Percentiles rank a stretch among this genome's conserved stretches.
Conservation (phyloP, 2,888 invertebrate species). For the Petrolisthes manimaculis region DNA sequence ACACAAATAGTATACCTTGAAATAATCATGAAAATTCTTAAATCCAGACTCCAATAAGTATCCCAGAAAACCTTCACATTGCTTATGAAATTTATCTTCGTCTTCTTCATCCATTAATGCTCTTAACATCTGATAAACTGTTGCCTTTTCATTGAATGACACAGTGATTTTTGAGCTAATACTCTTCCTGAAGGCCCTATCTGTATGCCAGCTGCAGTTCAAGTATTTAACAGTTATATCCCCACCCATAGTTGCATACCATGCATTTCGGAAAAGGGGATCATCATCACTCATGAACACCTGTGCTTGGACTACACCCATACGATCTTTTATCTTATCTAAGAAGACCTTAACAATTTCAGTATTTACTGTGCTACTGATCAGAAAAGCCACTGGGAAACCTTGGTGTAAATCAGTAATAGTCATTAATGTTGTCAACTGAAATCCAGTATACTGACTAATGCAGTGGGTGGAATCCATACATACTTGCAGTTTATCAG, state of each 20-base stretch:
- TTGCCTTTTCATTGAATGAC: background rate
- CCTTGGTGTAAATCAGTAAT: slow-evolving; percentile 6
- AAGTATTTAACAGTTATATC: background rate
- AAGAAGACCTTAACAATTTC: slow-evolving; percentile 14
- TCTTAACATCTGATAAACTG: slow-evolving; percentile 10
- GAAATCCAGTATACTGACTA: slow-evolving; percentile 20
- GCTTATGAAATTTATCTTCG: background rate
- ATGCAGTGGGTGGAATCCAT: slow-evolving; percentile 24
- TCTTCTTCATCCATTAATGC: slow-evolving; percentile 19
- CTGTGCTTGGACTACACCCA: background rate
- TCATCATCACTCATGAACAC: background rate
- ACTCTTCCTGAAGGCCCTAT: slow-evolving; percentile 11
- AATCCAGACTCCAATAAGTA: slow-evolving; percentile 14
- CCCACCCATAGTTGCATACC: slow-evolving; percentile 4
- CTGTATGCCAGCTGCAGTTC: slow-evolving; percentile 22
- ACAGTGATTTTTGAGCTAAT: background rate
- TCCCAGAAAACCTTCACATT: slow-evolving; percentile 11
- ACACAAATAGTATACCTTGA: background rate
- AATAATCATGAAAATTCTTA: slow-evolving; percentile 7
- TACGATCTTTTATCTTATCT: background rate
- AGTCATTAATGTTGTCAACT: slow-evolving; percentile 19
- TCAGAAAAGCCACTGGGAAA: slow-evolving; percentile 15
- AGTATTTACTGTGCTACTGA: slow-evolving; percentile 11
- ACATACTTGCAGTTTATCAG: background rate
- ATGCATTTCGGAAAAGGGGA: background rate